Evolutionary conservation across 2,113 vertebrate species (phyloP), one percentile per base, ranked within the genome.

Genomic region (Scartelaos histophorus): DNA sequence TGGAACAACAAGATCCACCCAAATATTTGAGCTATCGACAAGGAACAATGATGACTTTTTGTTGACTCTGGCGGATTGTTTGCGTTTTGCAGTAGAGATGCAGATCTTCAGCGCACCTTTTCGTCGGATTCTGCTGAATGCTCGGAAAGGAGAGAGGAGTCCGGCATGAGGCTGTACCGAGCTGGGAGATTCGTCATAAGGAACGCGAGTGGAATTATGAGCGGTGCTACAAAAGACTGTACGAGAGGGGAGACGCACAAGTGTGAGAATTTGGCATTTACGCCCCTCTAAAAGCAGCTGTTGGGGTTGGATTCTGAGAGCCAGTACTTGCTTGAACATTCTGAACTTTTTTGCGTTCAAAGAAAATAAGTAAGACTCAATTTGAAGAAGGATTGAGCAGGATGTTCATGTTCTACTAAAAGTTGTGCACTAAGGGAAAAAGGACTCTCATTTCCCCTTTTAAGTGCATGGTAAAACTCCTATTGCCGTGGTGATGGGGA

Each of bases 401-500:
- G 3, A 64, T 64, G 34, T n/a, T n/a, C 13, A 25, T 13, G 0
- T 0, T 21, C 17, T 6, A 17, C 34, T 21, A 9, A 64, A 57
- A 15, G 57, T 58, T 51, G 43, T 12, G 53, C 65, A 73, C 67
- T 34, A 1, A 21, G 49, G 21, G 66, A 61, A 70, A 62, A 73
- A 72, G 60, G 66, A 66, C 61, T 67, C n/a, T 10, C 0, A 6
- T 15, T 9, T 16, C 21, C 49, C 54, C 3, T 25, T 66, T 61
- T 21, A 43, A 76, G 66, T 22, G 47, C 67, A 47, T 69, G 17
- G 68, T 62, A 15, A 77, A 68, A 74, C 70, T 60, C 66, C 68
- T 61, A 29, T 71, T 66, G 66, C 75, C 3, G 87, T 79, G 87
- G 90, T 88, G 90, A 99, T 99, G 97, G 97, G 97, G 90, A 98